Conservation (phyloP, 2,113 vertebrate species). For the Bagarius yarrelli region DNA sequence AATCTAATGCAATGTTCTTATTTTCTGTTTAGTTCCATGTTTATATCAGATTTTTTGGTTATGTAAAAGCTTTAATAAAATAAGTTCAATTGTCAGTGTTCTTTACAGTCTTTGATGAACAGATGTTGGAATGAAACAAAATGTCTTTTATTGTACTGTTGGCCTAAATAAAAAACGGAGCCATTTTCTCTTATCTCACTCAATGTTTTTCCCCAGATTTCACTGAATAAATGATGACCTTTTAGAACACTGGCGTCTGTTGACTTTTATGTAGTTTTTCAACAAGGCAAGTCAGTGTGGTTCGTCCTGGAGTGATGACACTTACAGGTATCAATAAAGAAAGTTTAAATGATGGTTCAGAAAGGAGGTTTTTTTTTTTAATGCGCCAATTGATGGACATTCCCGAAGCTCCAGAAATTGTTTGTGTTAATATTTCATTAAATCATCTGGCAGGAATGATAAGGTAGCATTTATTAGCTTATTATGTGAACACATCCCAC, state of each 20-base stretch:
- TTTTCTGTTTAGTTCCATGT: neutral
- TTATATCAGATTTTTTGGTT: neutral
- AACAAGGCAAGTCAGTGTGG: neutral
- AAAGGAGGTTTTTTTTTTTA: neutral
- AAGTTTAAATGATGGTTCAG: too few species aligned
- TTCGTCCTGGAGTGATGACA: neutral
- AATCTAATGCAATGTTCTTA: neutral
- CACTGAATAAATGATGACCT: slow-evolving; percentile 40
- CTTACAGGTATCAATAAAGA: too few species aligned
- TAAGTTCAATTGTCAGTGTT: neutral
- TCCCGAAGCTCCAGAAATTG: neutral
- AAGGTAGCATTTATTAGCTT: neutral
- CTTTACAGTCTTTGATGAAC: neutral
- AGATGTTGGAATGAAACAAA: slow-evolving; percentile 18
- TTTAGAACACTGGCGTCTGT: slow-evolving; percentile 11
- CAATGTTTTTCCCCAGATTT: slow-evolving; percentile 57
- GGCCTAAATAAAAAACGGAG: slow-evolving; percentile 22
- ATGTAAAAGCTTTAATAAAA: neutral
- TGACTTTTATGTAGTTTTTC: neutral
- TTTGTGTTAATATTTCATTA: neutral
- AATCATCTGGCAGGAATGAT: neutral
- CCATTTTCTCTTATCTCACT: slow-evolving; percentile 40
- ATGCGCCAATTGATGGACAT: neutral
- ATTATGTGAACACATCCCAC: neutral
- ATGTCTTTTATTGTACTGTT: slow-evolving; percentile 21